Base-by-base conservation (phyloP, 2,113 vertebrate species). In the Neodon shergylaensis region DNA sequence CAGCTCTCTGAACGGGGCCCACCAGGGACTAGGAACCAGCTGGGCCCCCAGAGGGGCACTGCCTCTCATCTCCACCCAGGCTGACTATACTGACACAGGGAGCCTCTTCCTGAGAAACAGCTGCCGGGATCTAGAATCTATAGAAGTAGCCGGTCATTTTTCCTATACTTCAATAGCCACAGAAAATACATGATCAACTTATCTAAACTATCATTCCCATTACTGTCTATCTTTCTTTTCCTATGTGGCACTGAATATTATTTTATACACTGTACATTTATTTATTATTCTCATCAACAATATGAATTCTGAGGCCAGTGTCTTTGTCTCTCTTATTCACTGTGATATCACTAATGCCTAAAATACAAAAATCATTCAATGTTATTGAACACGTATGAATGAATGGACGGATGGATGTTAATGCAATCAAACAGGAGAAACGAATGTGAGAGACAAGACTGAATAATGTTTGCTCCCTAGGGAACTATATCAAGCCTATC, bases 331-430 rank as follows among this genome's bases (percentile, higher is more conserved):
- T 92, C 73, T 81, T 44, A 8, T 42, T 95, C 68, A 78, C 70
- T 49, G 7, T 70, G 36, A 17, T 39, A 95, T 70, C 36, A 61
- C 39, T 94, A 66, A 76, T 44, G 36, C 52, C 72, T 94, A 89
- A 95, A 93, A 93, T 70, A 77, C 72, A 91, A 31, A 92, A 73
- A 87, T 49, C n/a, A 89, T 36, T 92, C 54, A 82, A 54, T 68
- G 44, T 21, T 88, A 52, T 72, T 92, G 58, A 94, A 89, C 52
- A 58, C n/a, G 7, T 28, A 65, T 65, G 66, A 31, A 33, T 12
- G 17, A 28, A 28, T 63, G 65, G 33, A 87, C 81, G 73, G 94
- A 70, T 31, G 63, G 82, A 47, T 65, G 26, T 24, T 49, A 54
- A 58, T 36, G 63, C 44, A 83, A 88, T 66, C 79, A 90, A 91